A percentile compares a stretch with the other conserved stretches of the same genome.
These are phyloP conservation scores for Norana najaformis DNA, from an alignment of 2,888 invertebrate species.

Conservation along the genomic window DNA sequence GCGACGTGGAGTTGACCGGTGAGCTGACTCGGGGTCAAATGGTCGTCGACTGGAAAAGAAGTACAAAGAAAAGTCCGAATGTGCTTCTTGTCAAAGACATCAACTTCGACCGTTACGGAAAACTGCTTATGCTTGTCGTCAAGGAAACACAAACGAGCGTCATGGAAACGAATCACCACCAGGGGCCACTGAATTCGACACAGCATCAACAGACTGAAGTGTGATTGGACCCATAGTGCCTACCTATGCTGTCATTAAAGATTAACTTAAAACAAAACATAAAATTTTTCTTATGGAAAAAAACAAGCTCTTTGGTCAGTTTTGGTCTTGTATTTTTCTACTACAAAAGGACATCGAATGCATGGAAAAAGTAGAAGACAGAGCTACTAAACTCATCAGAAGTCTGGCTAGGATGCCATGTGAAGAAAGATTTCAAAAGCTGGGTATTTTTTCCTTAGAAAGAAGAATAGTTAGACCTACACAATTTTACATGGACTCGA, in stretches of 20 bases:
- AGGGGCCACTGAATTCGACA: neutral
- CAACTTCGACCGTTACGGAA: neutral
- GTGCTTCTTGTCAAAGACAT: neutral
- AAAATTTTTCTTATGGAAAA: too few species aligned
- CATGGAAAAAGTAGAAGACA: too few species aligned
- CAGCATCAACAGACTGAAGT: neutral
- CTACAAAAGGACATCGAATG: too few species aligned
- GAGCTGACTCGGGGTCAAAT: slow-evolving; percentile 70
- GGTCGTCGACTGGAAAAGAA: slow-evolving; percentile 65
- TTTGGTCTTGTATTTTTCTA: too few species aligned
- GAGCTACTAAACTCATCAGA: too few species aligned
- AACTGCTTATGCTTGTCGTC: neutral
- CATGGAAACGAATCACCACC: slow-evolving; percentile 1
- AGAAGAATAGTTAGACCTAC: too few species aligned
- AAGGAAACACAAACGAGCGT: neutral
- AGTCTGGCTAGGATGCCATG: too few species aligned
- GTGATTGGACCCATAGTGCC: neutral
- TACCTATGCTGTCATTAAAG: neutral
- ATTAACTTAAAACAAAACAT: too few species aligned
- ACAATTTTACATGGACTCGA: too few species aligned
- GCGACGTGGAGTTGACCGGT: slow-evolving; percentile 69
- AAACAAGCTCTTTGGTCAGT: too few species aligned
- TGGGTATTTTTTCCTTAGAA: too few species aligned
- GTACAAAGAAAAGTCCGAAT: neutral
- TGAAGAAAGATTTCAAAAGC: too few species aligned